These are phyloP conservation scores for Leptinotarsa defecta DNA, from an alignment of 1,140 invertebrate genomes.

Conservation along the genomic window DNA sequence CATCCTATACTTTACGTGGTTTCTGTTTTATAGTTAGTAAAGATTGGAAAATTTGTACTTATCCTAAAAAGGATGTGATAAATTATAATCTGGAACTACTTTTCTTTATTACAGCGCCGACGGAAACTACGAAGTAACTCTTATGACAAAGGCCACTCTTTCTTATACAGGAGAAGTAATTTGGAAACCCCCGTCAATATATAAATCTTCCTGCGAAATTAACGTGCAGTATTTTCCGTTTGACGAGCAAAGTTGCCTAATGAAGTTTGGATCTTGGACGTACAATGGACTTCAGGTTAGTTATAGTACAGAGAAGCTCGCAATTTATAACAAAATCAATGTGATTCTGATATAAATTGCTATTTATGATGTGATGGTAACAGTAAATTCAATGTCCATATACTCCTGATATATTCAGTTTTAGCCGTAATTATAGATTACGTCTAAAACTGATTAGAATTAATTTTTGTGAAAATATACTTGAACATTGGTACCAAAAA, in stretches of 20 bases:
- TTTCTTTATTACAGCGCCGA: slow-evolving; percentile 70
- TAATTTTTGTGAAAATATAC: too few species aligned
- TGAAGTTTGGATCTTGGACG: slow-evolving; percentile 98
- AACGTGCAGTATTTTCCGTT: slow-evolving; percentile 96
- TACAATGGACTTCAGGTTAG: slow-evolving; percentile 86
- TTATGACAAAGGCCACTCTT: slow-evolving; percentile 95
- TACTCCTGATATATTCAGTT: neutral
- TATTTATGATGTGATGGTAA: too few species aligned
- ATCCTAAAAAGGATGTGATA: too few species aligned
- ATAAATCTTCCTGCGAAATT: slow-evolving; percentile 96
- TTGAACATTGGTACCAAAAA: too few species aligned
- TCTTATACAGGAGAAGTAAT: slow-evolving; percentile 88
- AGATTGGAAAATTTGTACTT: too few species aligned
- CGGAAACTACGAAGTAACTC: slow-evolving; percentile 95
- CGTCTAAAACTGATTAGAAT: too few species aligned
- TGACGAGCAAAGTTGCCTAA: slow-evolving; percentile 90
- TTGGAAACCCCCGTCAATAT: slow-evolving; percentile 98
- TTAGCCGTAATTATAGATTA: too few species aligned
- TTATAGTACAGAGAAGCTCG: slow-evolving; percentile 7
- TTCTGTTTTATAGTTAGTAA: too few species aligned
- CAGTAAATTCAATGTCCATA: neutral
- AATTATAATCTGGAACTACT: neutral
- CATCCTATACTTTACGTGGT: too few species aligned
- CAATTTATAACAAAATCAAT: neutral
- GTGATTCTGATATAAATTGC: too few species aligned